Conservation (phyloP, 2,113 vertebrate species). For the Chloroceryle aenea region DNA sequence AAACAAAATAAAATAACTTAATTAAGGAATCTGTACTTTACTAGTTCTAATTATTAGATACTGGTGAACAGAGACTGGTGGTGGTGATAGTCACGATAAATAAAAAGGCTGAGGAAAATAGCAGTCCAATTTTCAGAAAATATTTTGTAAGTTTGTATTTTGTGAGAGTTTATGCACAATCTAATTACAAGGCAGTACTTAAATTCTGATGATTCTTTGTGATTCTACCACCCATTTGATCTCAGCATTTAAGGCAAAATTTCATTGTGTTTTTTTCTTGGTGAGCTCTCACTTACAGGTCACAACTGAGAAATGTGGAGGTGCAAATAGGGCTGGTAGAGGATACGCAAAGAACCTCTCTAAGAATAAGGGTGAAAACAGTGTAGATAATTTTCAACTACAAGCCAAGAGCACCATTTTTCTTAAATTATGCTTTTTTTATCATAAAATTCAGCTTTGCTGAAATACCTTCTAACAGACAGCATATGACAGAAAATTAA, state of each 20-base stretch:
- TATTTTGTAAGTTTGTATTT: background rate
- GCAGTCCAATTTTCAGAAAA: background rate
- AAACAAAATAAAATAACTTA: background rate
- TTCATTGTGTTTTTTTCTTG: background rate
- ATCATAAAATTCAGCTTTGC: background rate
- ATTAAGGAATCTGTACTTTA: background rate
- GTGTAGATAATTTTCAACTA: background rate
- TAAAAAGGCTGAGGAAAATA: background rate
- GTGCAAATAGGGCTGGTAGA: background rate
- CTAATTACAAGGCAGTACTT: background rate
- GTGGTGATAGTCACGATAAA: background rate
- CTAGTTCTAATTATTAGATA: background rate
- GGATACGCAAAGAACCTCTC: background rate
- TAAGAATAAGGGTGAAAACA: background rate
- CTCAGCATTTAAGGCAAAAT: background rate
- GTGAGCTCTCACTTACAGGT: background rate
- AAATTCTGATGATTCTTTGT: background rate
- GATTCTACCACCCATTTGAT: background rate
- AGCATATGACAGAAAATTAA: background rate
- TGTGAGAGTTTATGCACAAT: background rate
- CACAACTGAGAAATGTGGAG: background rate
- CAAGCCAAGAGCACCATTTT: background rate
- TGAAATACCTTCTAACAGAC: background rate
- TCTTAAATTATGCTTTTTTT: background rate
- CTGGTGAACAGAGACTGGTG: rapidly evolving